These are phyloP conservation scores for Drosophila robusta DNA, from an alignment of 2,888 invertebrate genomes.

Conservation along the genomic window DNA sequence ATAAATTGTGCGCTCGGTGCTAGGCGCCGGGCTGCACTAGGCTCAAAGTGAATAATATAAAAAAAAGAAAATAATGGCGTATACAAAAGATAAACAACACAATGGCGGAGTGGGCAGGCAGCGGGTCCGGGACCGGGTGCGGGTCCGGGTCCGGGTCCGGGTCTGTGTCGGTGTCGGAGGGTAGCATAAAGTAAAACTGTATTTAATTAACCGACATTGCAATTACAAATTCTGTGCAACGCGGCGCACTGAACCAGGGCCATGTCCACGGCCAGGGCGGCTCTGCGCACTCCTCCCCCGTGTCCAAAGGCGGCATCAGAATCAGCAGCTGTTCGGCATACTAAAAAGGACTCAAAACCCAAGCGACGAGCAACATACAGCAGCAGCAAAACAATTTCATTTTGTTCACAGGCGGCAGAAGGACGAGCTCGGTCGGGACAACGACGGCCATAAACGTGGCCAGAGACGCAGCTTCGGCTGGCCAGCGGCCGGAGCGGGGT, in stretches of 20 bases:
- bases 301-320: conserved; percentile 28
- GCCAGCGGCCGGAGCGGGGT: conserved; percentile 8
- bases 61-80: conserved; percentile 42
- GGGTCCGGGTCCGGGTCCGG: not conserved
- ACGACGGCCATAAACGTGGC: conserved; percentile 39
- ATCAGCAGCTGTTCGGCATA: conserved; percentile 71
- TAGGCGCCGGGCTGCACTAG: conserved; percentile 38
- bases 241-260: conserved; percentile 52
- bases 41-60: conserved; percentile 64
- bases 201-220: conserved; percentile 83
- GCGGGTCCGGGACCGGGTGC: not conserved
- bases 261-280: conserved; percentile 37
- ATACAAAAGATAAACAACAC: conserved; percentile 70
- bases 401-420: conserved; percentile 55
- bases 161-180: not conserved
- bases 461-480: conserved; percentile 20
- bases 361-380: conserved; percentile 44
- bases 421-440: conserved; percentile 25
- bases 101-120: conserved; percentile 8
- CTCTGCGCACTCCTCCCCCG: not conserved
- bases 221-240: conserved; percentile 83
- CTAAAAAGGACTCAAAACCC: conserved; percentile 70
- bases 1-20: conserved; percentile 45
- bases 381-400: conserved; percentile 74
- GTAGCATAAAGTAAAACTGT: conserved; percentile 78